Percentiles rank a stretch among this genome's conserved stretches.
Conservation (phyloP, 2,888 invertebrate species). For the Spilarctia lutea region DNA sequence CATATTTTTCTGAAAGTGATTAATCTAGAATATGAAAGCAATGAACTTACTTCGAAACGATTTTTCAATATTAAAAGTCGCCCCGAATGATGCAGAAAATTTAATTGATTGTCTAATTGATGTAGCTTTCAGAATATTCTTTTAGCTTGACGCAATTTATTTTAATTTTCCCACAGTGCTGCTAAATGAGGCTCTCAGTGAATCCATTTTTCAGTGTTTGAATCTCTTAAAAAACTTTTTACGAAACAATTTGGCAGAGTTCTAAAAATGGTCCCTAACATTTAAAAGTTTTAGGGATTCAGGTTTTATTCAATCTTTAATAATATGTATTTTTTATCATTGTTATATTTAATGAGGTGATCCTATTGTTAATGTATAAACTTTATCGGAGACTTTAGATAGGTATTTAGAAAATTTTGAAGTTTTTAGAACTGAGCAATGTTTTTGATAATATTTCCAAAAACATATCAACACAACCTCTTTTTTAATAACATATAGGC, state of each 20-base stretch:
- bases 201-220: neutral
- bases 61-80: constrained; percentile 22
- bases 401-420: no score
- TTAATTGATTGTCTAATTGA: constrained; percentile 41
- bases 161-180: neutral
- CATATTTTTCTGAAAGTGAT: neutral
- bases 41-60: constrained; percentile 33
- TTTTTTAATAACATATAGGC: no score
- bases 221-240: neutral
- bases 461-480: no score
- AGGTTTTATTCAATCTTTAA: neutral
- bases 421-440: no score
- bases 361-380: neutral
- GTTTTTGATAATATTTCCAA: no score
- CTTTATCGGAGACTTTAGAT: no score
- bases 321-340: neutral
- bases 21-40: constrained; percentile 20
- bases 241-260: neutral
- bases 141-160: neutral
- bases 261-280: neutral
- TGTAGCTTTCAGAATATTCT: constrained; percentile 28
- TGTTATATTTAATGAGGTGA: neutral
- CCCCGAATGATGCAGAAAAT: constrained; percentile 41
- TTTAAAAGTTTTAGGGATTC: neutral
- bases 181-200: constrained; percentile 2